Conservation (phyloP, 2,113 vertebrate genomes). For the Harpagus bidentatus region DNA sequence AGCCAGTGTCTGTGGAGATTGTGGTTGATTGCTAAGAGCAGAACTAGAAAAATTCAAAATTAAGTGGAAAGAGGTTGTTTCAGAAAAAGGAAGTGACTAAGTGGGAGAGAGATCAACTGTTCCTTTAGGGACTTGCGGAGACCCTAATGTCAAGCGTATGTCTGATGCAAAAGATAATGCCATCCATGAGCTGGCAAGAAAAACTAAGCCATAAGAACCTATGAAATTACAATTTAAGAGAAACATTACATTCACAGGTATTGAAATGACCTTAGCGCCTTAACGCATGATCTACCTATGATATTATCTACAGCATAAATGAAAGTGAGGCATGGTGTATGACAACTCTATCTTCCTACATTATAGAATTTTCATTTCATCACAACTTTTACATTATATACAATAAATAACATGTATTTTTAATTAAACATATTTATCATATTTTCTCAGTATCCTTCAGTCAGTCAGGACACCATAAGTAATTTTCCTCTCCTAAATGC, state of each 20-base stretch:
- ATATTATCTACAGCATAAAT: background rate
- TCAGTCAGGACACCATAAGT: background rate
- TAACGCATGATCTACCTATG: background rate
- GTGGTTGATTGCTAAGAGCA: background rate
- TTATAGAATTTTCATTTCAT: background rate
- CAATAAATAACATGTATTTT: background rate
- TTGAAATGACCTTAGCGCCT: background rate
- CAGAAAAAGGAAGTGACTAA: background rate
- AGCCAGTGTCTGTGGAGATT: background rate
- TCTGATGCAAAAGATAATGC: background rate
- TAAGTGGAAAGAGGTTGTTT: background rate
- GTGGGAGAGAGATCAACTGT: background rate
- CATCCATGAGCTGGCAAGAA: background rate
- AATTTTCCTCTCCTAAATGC: background rate
- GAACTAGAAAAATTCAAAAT: background rate
- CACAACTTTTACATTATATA: background rate
- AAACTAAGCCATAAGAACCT: background rate
- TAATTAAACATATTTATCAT: background rate
- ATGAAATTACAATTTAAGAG: background rate
- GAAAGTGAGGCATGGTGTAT: background rate
- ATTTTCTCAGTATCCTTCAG: background rate
- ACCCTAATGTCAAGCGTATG: background rate
- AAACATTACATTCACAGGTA: background rate
- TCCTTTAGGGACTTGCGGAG: background rate
- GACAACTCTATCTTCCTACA: background rate